phyloP scores from a whole-genome alignment of 2,797 vertebrate species.

The Trachurus trachurus region DNA sequence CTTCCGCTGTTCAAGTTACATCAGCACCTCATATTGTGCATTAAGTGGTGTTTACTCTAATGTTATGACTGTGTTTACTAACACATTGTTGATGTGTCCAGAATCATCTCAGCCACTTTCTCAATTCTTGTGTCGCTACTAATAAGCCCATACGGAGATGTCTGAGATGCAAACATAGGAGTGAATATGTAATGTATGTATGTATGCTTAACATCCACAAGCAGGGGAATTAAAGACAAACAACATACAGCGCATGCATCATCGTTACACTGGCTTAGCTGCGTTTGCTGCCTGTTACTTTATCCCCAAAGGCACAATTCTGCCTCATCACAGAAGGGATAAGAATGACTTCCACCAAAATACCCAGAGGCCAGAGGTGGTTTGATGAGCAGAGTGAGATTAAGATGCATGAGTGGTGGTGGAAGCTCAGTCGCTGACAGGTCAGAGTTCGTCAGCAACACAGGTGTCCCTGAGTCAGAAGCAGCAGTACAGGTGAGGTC shows the following conservation, averaged over 20 bases:
- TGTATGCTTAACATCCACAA: neutral
- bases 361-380: slow-evolving; percentile 35
- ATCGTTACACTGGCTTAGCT: slow-evolving; percentile 3
- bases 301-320: neutral
- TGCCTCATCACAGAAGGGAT: slow-evolving; percentile 19
- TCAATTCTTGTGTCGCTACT: neutral
- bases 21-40: neutral
- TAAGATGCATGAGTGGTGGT: slow-evolving; percentile 32
- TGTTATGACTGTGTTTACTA: neutral
- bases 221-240: slow-evolving; percentile 5
- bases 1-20: neutral
- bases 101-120: neutral
- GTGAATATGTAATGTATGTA: neutral
- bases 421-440: slow-evolving; percentile 42
- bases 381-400: slow-evolving; percentile 54
- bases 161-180: slow-evolving; percentile 25
- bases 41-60: neutral
- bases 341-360: slow-evolving; percentile 19
- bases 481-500: slow-evolving; percentile 56
- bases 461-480: slow-evolving; percentile 60
- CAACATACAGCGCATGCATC: slow-evolving; percentile 14
- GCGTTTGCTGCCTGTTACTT: neutral
- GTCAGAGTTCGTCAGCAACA: slow-evolving; percentile 46
- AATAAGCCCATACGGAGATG: slow-evolving; percentile 19
- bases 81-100: neutral